Evolutionary conservation across 2,113 vertebrate genomes (phyloP), one percentile per base, ranked within the genome.

Genomic region (Perca schrenkii): DNA sequence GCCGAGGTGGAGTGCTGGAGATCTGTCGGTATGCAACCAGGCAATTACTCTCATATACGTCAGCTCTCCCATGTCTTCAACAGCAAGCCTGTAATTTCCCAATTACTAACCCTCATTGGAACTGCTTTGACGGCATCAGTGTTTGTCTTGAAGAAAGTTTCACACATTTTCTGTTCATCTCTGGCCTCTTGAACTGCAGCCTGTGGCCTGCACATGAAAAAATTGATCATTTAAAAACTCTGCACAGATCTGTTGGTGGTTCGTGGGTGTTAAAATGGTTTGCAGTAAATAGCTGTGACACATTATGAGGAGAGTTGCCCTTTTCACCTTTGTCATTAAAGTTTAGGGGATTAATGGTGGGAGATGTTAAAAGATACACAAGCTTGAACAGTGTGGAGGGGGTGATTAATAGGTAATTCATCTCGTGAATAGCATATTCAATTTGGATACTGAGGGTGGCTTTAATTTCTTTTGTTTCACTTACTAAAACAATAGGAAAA

Each of bases 31-130:
- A 93, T 92, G 88, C 78, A 87, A 87, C 85, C 90, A 88, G 61
- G 85, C 88, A 93, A 93, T 93, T 92, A 92, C 83, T 86, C 79
- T 79, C 82, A 76, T 78, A 67, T 91, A 92, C 89, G 91, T 94
- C 93, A 95, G 86, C 76, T 77, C 65, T 79, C 68, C 54, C 36
- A 34, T 74, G 83, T 83, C 72, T 88, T 86, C 80, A 69, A 63
- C 52, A 64, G 76, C 77, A 76, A 84, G 77, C 56, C 71, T 91
- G 73, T 83, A 81, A 92, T 91, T 83, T 92, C 57, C 83, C 78
- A 82, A 79, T 89, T 82, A 92, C 76, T 60, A 72, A 64, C 64
- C 52, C 49, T 84, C 57, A 76, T 12, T 87, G 72, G 62, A 89
- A 49, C 83, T 77, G 65, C 73, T 90, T 80, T 84, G 75, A 91